Conservation (phyloP, 2,113 vertebrate species). For the Megalops atlanticus region DNA sequence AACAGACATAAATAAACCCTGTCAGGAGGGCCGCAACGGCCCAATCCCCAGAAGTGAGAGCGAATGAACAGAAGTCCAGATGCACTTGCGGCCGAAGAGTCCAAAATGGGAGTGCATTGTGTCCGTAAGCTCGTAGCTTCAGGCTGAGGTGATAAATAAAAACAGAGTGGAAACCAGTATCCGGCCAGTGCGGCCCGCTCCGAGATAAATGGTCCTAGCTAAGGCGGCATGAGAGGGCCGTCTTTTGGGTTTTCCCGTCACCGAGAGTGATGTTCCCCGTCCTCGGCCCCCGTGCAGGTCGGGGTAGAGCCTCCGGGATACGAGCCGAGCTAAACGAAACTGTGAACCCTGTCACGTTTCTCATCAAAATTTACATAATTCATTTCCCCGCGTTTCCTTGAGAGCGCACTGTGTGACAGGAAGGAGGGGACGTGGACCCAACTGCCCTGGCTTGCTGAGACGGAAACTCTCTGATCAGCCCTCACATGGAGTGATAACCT, state of each 20-base stretch:
- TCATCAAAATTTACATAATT: constrained; percentile 84
- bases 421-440: constrained; percentile 67
- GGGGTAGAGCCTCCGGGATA: constrained; percentile 69
- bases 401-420: constrained; percentile 69
- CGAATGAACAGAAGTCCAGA: constrained; percentile 52
- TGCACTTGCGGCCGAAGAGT: constrained; percentile 50
- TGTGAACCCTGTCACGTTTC: constrained; percentile 72
- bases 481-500: constrained; percentile 50
- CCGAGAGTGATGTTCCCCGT: constrained; percentile 71
- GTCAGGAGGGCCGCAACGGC: constrained; percentile 44
- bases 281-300: constrained; percentile 66
- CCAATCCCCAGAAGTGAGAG: constrained; percentile 57
- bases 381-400: constrained; percentile 76
- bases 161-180: constrained; percentile 71
- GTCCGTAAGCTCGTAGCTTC: constrained; percentile 61
- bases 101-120: constrained; percentile 58
- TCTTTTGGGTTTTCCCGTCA: constrained; percentile 68
- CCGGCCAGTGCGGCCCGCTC: constrained; percentile 71
- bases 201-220: constrained; percentile 73
- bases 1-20: constrained; percentile 52
- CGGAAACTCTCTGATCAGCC: constrained; percentile 59
- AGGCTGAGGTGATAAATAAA: constrained; percentile 75
- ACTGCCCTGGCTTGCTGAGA: constrained; percentile 64
- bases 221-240: constrained; percentile 60
- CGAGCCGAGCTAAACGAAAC: constrained; percentile 71